Evolutionary conservation across 2,797 vertebrate genomes (phyloP), one percentile per base, ranked within the genome.

Genomic region (Sebastes dallii): DNA sequence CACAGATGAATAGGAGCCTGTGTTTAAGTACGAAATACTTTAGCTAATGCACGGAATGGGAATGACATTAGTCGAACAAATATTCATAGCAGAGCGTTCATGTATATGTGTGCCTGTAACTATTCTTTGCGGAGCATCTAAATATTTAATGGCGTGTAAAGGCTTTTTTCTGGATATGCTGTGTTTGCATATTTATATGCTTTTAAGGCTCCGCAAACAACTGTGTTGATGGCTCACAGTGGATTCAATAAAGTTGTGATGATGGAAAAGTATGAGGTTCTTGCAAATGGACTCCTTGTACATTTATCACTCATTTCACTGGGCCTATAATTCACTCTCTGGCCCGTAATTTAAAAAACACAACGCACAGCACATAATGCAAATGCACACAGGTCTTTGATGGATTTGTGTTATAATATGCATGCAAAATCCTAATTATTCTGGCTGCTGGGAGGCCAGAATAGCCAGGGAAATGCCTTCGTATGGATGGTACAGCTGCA

Each of bases 121-220:
- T 78, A 81, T 84, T 91, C 88, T 78, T 91, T 90, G 80, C 58
- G 34, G 59, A 88, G 60, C 64, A 71, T 80, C 62, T 94, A 78
- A 93, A 94, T 93, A 90, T 93, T 94, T 93, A 89, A 92, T 91
- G 75, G 52, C 36, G 79, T 82, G 73, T 88, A 88, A 91, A 88
- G 71, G 78, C 25, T 76, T 85, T 85, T 81, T 86, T 76, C 71
- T 76, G 59, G 36, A 83, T 83, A 36, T 87, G 90, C 90, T 89
- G 82, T 46, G 82, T 92, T 90, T 92, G 89, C 91, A 91, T 89
- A 88, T 92, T 91, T 87, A 91, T 90, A 90, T 92, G 91, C 91
- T 93, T 90, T 92, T 91, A 91, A 91, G 78, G 67, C 86, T 68
- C 58, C 25, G 67, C 72, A 90, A 86, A 88, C 77, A 82, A 61